These are phyloP conservation scores for Kradibia gibbosae DNA, from an alignment of 1,140 invertebrate genomes.

Conservation along the genomic window DNA sequence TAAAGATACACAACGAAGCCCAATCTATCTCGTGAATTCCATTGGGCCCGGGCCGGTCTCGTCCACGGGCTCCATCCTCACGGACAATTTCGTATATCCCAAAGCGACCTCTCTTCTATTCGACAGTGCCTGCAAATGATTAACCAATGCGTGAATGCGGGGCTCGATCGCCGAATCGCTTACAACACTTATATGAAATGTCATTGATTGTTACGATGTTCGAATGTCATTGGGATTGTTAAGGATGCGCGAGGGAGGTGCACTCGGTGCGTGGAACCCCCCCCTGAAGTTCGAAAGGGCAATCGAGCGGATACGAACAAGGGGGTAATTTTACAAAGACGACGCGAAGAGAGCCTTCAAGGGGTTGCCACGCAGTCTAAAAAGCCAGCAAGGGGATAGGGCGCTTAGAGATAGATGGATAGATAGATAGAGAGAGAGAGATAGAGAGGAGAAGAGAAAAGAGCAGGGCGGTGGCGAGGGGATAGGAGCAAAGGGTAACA, in stretches of 20 bases:
- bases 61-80: constrained; percentile 66
- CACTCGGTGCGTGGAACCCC: too few species aligned
- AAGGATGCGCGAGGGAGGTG: too few species aligned
- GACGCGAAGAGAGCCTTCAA: too few species aligned
- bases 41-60: constrained; percentile 65
- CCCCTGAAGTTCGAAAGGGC: too few species aligned
- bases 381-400: neutral
- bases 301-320: too few species aligned
- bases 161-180: too few species aligned
- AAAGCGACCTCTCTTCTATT: constrained; percentile 65
- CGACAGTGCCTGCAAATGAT: constrained; percentile 60
- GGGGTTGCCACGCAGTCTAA: too few species aligned
- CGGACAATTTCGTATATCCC: constrained; percentile 68
- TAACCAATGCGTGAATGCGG: too few species aligned
- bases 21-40: constrained; percentile 68
- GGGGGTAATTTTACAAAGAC: too few species aligned
- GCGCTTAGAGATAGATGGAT: neutral
- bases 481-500: neutral
- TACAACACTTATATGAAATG: too few species aligned
- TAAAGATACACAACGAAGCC: neutral
- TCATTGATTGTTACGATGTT: too few species aligned
- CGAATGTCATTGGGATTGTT: too few species aligned
- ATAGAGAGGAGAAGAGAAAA: neutral
- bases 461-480: neutral
- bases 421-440: neutral